Evolutionary conservation across 2,113 vertebrate species (phyloP).

Genomic region (Phylloscopus whistleri): DNA sequence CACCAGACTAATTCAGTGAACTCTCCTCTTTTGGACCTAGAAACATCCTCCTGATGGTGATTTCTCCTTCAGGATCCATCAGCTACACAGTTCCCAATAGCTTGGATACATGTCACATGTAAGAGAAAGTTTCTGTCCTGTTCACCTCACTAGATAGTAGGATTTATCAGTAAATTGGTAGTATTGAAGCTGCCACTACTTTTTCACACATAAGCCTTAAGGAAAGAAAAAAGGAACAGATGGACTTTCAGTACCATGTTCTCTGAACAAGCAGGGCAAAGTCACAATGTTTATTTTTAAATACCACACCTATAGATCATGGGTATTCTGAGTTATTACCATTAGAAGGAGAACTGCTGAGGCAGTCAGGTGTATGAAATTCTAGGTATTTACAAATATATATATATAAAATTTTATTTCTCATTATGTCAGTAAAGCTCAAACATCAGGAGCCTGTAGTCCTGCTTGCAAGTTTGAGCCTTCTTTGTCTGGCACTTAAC

Average conservation of each 20-base stretch:
- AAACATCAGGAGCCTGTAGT: not conserved
- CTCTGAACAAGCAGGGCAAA: not conserved
- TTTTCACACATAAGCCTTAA: not conserved
- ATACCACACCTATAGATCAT: rapidly evolving
- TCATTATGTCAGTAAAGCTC: not conserved
- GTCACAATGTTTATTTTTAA: not conserved
- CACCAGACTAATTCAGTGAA: not conserved
- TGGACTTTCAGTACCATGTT: not conserved
- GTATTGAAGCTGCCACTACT: not conserved
- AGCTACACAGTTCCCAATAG: not conserved
- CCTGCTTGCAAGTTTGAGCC: not conserved
- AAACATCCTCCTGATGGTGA: not conserved
- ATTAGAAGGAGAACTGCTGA: not conserved
- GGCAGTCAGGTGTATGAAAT: not conserved
- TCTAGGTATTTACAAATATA: not conserved
- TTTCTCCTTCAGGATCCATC: not conserved
- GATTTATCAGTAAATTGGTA: not conserved
- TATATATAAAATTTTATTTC: not conserved
- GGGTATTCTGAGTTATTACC: not conserved
- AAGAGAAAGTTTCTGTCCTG: not conserved
- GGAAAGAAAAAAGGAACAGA: not conserved
- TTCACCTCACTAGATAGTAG: not conserved
- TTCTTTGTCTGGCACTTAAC: not conserved
- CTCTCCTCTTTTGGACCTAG: not conserved
- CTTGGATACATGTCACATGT: not conserved